These are phyloP conservation scores for Arvicanthis niloticus DNA, from an alignment of 2,113 vertebrate species.

Conservation along the genomic window DNA sequence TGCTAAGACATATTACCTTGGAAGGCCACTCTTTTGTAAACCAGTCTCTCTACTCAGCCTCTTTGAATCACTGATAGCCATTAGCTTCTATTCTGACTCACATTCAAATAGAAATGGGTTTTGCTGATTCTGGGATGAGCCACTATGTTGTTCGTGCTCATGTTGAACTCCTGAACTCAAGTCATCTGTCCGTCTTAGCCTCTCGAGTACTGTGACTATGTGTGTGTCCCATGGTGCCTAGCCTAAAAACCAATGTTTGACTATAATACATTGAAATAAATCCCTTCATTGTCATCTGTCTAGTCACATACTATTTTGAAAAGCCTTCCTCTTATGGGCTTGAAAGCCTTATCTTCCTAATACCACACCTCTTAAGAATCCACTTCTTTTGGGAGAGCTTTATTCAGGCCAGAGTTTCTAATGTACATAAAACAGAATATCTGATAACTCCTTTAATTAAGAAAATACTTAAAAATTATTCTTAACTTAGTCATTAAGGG, in stretches of 20 bases:
- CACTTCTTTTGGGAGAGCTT: neutral
- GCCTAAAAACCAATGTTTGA: constrained; percentile 36
- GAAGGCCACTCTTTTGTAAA: constrained; percentile 8
- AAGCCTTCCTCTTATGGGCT: neutral
- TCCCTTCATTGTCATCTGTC: constrained; percentile 2
- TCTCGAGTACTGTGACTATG: neutral
- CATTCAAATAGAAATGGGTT: constrained; percentile 27
- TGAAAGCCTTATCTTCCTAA: neutral
- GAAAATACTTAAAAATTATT: constrained; percentile 54
- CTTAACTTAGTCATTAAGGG: neutral
- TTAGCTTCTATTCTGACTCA: constrained; percentile 7
- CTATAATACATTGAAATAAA: neutral
- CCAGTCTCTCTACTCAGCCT: neutral
- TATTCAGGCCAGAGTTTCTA: neutral
- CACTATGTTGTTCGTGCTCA: neutral
- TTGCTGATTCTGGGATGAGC: neutral
- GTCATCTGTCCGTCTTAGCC: neutral
- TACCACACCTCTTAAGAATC: neutral
- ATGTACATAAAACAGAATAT: neutral
- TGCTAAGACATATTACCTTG: neutral
- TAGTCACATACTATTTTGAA: neutral
- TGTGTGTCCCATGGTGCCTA: neutral
- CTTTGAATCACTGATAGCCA: neutral
- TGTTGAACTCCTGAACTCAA: neutral
- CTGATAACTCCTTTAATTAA: neutral